These are phyloP conservation scores for Seira ritae DNA, from an alignment of 2,888 invertebrate species.

Conservation along the genomic window DNA sequence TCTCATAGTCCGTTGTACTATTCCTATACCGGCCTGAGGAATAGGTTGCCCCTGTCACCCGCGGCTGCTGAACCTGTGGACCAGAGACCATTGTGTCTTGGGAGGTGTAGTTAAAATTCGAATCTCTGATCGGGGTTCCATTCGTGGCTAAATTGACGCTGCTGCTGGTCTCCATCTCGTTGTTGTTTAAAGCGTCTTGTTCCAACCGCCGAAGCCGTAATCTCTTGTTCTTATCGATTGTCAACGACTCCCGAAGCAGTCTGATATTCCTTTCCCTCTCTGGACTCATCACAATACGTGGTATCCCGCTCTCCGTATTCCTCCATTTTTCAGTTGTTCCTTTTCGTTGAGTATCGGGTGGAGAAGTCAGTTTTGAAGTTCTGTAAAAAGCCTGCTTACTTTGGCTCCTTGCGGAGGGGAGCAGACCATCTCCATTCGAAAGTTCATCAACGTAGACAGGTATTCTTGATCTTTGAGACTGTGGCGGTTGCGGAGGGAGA, in stretches of 20 bases:
- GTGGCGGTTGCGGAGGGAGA: no score
- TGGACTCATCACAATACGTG: constrained; percentile 37
- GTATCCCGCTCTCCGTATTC: constrained; percentile 36
- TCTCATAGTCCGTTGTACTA: constrained; percentile 44
- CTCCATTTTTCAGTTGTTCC: constrained; percentile 34
- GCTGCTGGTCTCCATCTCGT: no score
- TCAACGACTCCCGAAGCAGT: constrained; percentile 27
- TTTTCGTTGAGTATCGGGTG: constrained; percentile 7
- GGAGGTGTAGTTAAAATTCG: constrained; percentile 24
- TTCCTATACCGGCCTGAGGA: constrained; percentile 35
- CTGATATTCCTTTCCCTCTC: constrained; percentile 35
- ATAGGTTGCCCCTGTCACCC: not conserved
- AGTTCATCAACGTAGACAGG: constrained; percentile 15
- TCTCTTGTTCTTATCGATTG: constrained; percentile 38
- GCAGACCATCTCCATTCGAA: no score
- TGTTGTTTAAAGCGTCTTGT: constrained; percentile 22
- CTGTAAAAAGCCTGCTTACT: no score
- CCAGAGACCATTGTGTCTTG: no score
- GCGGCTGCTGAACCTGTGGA: not conserved
- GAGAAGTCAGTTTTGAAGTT: constrained; percentile 20
- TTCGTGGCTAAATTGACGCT: not conserved
- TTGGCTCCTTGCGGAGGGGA: no score
- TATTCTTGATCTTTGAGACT: constrained; percentile 24
- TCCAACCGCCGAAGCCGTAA: not conserved
- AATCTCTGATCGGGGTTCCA: not conserved